Conservation (phyloP, 2,113 vertebrate species). For the Abramis brama region DNA sequence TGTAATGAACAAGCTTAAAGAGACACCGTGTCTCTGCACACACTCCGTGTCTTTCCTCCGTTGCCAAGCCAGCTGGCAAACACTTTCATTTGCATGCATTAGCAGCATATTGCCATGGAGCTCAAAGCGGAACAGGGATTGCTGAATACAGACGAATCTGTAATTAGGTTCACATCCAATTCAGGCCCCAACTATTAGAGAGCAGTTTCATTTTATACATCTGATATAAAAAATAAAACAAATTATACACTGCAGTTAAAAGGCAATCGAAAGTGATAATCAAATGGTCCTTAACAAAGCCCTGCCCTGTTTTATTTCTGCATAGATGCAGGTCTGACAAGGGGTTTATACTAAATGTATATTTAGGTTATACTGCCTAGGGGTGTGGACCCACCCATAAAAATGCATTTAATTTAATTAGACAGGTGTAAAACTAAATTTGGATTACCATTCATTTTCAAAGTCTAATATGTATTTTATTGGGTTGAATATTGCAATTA, state of each 20-base stretch:
- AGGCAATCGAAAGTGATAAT: neutral
- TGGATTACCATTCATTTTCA: neutral
- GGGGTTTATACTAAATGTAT: neutral
- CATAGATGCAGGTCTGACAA: neutral
- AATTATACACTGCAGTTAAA: neutral
- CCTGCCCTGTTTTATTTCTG: neutral
- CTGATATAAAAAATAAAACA: neutral
- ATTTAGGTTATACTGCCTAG: neutral
- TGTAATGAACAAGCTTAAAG: constrained; percentile 11
- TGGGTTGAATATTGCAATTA: neutral
- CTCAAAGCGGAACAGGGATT: constrained; percentile 53
- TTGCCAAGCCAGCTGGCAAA: constrained; percentile 58
- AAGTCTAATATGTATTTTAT: neutral
- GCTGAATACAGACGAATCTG: constrained; percentile 57
- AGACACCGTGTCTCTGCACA: constrained; percentile 18
- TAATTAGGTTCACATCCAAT: constrained; percentile 56
- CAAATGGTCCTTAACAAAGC: neutral
- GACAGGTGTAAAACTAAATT: neutral
- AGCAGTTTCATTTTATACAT: neutral
- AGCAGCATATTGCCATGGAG: constrained; percentile 60
- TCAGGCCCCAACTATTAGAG: neutral
- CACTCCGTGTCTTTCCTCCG: constrained; percentile 55
- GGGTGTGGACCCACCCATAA: neutral
- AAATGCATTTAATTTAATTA: constrained; percentile 4
- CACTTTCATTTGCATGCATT: constrained; percentile 69